A percentile compares a stretch with the other conserved stretches of the same genome.
These are phyloP conservation scores for Leptonema lineaticorne DNA, from an alignment of 1,140 invertebrate species.

Conservation along the genomic window DNA sequence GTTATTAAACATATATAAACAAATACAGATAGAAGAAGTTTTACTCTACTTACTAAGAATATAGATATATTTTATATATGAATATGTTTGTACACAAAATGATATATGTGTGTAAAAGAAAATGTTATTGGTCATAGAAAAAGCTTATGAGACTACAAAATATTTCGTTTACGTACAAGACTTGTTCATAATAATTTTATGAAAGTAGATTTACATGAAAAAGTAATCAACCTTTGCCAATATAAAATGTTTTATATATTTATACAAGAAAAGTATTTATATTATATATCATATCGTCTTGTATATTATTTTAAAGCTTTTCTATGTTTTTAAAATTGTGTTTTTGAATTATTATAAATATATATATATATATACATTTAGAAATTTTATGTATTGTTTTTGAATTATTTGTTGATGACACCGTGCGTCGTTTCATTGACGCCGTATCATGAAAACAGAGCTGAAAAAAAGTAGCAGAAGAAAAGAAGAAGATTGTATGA, in stretches of 20 bases:
- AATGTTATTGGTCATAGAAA: slow-evolving; percentile 17
- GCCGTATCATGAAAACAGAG: slow-evolving; percentile 1
- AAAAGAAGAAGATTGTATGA: slow-evolving; percentile 12
- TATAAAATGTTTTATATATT: no score
- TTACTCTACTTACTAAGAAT: slow-evolving; percentile 31
- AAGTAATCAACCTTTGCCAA: no score
- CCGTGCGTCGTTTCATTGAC: slow-evolving; percentile 12
- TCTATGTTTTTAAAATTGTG: no score
- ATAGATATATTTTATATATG: no score
- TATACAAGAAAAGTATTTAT: no score
- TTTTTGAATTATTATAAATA: no score
- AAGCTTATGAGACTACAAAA: slow-evolving; percentile 8
- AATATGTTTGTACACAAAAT: no score
- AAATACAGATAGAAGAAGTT: slow-evolving; percentile 16
- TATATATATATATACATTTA: no score
- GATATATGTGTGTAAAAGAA: slow-evolving; percentile 9
- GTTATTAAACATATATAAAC: slow-evolving; percentile 12
- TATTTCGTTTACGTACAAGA: background rate
- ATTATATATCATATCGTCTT: no score
- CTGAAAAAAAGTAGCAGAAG: background rate
- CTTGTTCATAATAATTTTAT: background rate
- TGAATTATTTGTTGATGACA: no score
- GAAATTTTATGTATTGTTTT: no score
- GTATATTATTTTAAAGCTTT: no score
- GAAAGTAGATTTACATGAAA: background rate